Percentiles rank a stretch among this genome's conserved stretches.
These are phyloP conservation scores for Microplitis mediator DNA, from an alignment of 1,140 invertebrate genomes.

Conservation along the genomic window DNA sequence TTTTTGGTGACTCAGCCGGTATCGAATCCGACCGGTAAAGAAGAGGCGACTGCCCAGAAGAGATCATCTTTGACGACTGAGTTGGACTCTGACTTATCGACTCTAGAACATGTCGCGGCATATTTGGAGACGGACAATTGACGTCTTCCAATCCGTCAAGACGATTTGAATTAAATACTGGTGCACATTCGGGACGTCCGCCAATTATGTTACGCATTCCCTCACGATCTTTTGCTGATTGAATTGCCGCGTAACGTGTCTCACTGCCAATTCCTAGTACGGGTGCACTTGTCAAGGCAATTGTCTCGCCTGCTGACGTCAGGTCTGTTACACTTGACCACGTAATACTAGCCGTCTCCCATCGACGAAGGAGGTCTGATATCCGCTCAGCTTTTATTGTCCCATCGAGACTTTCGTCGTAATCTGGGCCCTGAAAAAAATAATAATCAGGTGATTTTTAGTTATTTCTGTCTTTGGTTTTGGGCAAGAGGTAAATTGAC, in stretches of 20 bases:
- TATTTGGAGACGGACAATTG: slow-evolving; percentile 46
- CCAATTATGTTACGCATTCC: slow-evolving; percentile 58
- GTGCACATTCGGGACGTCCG: slow-evolving; percentile 54
- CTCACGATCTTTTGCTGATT: slow-evolving; percentile 51
- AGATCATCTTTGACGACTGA: slow-evolving; percentile 45
- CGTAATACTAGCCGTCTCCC: slow-evolving; percentile 53
- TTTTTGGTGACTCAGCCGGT: slow-evolving; percentile 37
- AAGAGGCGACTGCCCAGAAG: slow-evolving; percentile 32
- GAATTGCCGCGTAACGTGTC: slow-evolving; percentile 32
- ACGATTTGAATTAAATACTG: slow-evolving; percentile 52
- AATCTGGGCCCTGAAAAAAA: slow-evolving; percentile 72
- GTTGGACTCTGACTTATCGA: slow-evolving; percentile 58
- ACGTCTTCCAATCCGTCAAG: slow-evolving; percentile 53
- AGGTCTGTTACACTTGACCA: slow-evolving; percentile 47
- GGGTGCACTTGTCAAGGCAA: background rate
- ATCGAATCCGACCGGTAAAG: slow-evolving; percentile 39
- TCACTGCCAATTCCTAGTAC: slow-evolving; percentile 4
- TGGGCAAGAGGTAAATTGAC: background rate
- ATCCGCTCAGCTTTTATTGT: slow-evolving; percentile 46
- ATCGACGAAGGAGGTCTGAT: slow-evolving; percentile 46
- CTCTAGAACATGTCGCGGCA: slow-evolving; percentile 56
- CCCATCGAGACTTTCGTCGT: slow-evolving; percentile 63
- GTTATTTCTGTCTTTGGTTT: background rate
- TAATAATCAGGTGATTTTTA: slow-evolving; percentile 11
- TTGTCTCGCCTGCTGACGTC: slow-evolving; percentile 2